Base-by-base conservation (phyloP, 2,797 vertebrate species). In the Octomys mimax region DNA sequence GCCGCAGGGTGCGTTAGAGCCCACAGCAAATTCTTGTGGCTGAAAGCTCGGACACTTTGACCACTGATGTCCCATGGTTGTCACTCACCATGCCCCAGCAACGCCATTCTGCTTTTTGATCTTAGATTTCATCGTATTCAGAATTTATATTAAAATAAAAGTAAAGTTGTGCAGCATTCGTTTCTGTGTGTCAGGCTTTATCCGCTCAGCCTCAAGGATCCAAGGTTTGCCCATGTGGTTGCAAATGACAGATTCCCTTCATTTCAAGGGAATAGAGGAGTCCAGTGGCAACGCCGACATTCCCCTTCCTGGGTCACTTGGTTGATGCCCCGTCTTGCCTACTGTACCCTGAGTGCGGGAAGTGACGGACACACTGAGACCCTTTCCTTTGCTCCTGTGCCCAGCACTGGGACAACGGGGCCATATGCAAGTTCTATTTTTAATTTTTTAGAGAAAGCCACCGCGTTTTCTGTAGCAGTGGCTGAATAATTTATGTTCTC, bases 1-100 rank as follows among this genome's bases (percentile, higher is more conserved):
- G 21, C 28, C 39, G 39, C 71, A 36, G 2, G 24, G 1, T 21
- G 9, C 12, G 4, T 4, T 9, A 1, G 36, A 13, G 52, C 1
- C 49, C 31, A 36, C 7, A 24, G 24, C 2, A 11, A 24, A 49
- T n/a, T 16, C 18, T 9, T 62, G 6, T 6, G 18, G 12, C 28
- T 10, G 57, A 77, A 71, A 49, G 19, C 31, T 24, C n/a, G 39
- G 19, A 24, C 59, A 62, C 6, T 9, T 46, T n/a, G 7, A 12
- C 13, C 42, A 64, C 3, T 0, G 33, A n/a, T 31, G 49, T 77
- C 26, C 22, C 7, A 2, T 54, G 8, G 22, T 22, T 36, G n/a
- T 54, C 7, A 18, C 12, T 31, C 26, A 33, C 18, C 36, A 42
- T 10, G 1, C 28, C 70, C 28, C 8, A 0, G 54, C 6, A 61